phyloP scores from a whole-genome alignment of 1,140 invertebrate genomes.

The Hydropsyche tenuis region DNA sequence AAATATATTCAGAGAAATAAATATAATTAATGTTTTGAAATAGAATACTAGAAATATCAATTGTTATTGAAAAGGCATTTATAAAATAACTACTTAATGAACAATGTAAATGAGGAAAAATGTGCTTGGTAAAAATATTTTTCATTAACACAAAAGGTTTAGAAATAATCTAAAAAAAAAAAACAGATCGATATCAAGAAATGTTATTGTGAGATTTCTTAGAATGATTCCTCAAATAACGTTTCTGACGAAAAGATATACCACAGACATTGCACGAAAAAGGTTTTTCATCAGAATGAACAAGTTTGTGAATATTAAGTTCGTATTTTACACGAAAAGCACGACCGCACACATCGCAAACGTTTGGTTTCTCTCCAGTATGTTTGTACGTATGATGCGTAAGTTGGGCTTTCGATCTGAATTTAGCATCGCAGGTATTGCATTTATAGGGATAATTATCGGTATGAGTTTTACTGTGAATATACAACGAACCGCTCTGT shows the following conservation, averaged over 20 bases:
- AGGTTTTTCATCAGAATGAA: conserved; percentile 59
- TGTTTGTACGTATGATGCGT: conserved; percentile 68
- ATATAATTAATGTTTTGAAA: too few species aligned
- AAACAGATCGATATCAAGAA: too few species aligned
- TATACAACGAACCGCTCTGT: conserved; percentile 58
- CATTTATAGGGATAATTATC: conserved; percentile 67
- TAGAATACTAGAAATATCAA: too few species aligned
- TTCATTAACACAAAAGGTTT: too few species aligned
- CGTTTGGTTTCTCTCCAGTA: conserved; percentile 71
- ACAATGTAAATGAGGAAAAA: conserved; percentile 10
- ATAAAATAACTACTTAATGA: too few species aligned
- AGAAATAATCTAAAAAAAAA: too few species aligned
- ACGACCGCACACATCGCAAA: conserved; percentile 68
- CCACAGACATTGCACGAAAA: conserved; percentile 49
- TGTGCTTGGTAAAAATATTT: background rate
- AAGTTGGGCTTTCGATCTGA: conserved; percentile 65
- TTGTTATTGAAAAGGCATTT: too few species aligned
- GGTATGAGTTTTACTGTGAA: conserved; percentile 62
- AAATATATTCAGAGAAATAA: background rate
- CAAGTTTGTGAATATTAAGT: conserved; percentile 63
- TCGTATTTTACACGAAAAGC: conserved; percentile 67
- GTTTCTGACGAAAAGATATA: conserved; percentile 46
- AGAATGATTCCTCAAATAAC: conserved; percentile 48
- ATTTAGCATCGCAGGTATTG: conserved; percentile 68
- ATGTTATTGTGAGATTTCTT: conserved; percentile 53